These are phyloP conservation scores for Crax fasciolata DNA, from an alignment of 2,797 vertebrate species.

Conservation along the genomic window DNA sequence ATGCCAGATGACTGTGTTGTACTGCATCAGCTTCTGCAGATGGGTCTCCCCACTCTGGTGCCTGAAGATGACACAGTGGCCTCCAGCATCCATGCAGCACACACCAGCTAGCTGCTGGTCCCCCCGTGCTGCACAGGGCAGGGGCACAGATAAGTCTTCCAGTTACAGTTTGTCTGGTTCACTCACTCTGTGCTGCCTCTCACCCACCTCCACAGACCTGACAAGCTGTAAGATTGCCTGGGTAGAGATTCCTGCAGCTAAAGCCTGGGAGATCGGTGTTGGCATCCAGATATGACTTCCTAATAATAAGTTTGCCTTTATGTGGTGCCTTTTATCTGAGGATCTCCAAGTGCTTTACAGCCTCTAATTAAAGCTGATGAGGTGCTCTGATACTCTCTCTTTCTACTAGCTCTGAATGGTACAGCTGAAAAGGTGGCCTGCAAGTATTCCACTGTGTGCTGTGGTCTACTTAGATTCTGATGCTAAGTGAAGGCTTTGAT, in stretches of 20 bases:
- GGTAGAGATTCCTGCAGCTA: neutral
- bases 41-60: neutral
- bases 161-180: neutral
- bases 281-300: neutral
- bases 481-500: neutral
- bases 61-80: neutral
- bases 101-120: neutral
- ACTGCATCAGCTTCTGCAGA: neutral
- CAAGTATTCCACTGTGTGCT: neutral
- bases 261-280: neutral
- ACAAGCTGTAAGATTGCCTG: slow-evolving; percentile 6
- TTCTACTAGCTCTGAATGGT: neutral
- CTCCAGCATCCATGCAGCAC: fast-evolving
- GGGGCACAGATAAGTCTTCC: neutral
- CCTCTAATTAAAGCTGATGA: slow-evolving; percentile 48
- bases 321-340: slow-evolving; percentile 50
- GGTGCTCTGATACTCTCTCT: slow-evolving; percentile 22
- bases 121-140: neutral
- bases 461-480: neutral
- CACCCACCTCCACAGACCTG: neutral
- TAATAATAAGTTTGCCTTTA: slow-evolving; percentile 13
- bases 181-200: neutral
- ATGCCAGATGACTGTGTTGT: neutral
- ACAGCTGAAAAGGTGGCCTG: slow-evolving; percentile 22
- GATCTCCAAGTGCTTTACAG: slow-evolving; percentile 26